Conservation (phyloP, 2,888 invertebrate species). For the Melinopterus prodromus region DNA sequence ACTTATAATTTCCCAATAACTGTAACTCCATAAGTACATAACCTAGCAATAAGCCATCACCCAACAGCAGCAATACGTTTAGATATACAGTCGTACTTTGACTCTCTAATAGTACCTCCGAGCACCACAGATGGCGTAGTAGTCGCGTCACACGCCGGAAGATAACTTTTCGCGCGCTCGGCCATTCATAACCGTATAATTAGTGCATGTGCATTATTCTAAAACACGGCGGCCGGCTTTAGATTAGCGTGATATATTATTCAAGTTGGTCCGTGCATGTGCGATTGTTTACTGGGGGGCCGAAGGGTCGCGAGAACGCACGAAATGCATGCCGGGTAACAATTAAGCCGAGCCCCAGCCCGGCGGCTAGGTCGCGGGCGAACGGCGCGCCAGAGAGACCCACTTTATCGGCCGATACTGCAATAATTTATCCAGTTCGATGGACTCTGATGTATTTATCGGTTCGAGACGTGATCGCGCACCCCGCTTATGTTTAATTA, state of each 20-base stretch:
- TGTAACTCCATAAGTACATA: no score
- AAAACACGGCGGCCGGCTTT: constrained; percentile 31
- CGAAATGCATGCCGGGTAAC: constrained; percentile 26
- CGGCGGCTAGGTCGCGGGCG: background rate
- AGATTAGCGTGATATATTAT: constrained; percentile 40
- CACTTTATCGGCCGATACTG: constrained; percentile 40
- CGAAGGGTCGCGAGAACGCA: constrained; percentile 27
- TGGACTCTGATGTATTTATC: constrained; percentile 43
- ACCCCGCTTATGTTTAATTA: constrained; percentile 14
- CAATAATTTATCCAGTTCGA: constrained; percentile 40
- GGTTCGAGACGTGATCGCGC: constrained; percentile 40
- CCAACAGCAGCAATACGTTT: no score
- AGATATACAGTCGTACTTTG: no score
- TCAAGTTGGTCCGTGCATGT: constrained; percentile 35
- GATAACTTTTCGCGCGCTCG: constrained; percentile 25
- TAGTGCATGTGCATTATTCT: constrained; percentile 28
- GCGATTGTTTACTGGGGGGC: constrained; percentile 36
- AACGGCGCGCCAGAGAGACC: constrained; percentile 27
- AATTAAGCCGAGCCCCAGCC: constrained; percentile 18
- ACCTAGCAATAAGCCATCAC: no score
- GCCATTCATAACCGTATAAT: constrained; percentile 33
- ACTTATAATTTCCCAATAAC: no score
- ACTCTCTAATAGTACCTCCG: no score
- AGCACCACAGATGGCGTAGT: background rate
- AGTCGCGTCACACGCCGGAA: background rate